Conservation (phyloP, 1,140 invertebrate genomes). For the Neuroterus valhalla region DNA sequence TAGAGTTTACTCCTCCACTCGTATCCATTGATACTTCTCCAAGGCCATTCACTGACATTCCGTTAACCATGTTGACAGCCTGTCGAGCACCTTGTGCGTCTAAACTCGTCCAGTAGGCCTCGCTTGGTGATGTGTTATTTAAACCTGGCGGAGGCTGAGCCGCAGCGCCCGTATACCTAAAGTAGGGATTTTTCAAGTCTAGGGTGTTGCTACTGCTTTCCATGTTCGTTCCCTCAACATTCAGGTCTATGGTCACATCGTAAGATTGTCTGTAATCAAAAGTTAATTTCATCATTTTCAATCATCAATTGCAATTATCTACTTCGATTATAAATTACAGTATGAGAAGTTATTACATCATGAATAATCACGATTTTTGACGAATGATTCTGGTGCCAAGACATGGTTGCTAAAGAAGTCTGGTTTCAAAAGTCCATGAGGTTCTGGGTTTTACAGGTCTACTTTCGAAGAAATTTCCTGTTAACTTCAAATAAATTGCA, state of each 20-base stretch:
- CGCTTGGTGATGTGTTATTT: slow-evolving; percentile 92
- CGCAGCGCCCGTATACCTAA: slow-evolving; percentile 92
- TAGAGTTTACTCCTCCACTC: slow-evolving; percentile 75
- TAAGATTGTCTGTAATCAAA: slow-evolving; percentile 89
- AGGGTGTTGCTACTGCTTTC: slow-evolving; percentile 90
- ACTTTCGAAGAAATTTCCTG: too few relatives aligned
- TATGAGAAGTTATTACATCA: too few relatives aligned
- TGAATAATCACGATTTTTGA: too few relatives aligned
- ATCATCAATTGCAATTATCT: slow-evolving; percentile 31
- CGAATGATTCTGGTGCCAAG: too few relatives aligned
- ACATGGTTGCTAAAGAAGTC: too few relatives aligned
- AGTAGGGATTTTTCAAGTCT: slow-evolving; percentile 99
- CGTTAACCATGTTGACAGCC: slow-evolving; percentile 88
- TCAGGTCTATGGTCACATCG: slow-evolving; percentile 97
- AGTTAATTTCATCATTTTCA: background rate
- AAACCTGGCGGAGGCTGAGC: slow-evolving; percentile 92
- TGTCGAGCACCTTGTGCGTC: slow-evolving; percentile 84
- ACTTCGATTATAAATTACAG: too few relatives aligned
- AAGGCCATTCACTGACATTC: slow-evolving; percentile 85
- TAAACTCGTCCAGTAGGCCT: slow-evolving; percentile 91
- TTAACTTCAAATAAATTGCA: too few relatives aligned
- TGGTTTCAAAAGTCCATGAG: too few relatives aligned
- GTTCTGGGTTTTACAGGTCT: too few relatives aligned
- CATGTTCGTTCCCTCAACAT: slow-evolving; percentile 90
- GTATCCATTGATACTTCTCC: slow-evolving; percentile 84